A percentile compares a stretch with the other conserved stretches of the same genome.
phyloP scores from a whole-genome alignment of 2,113 vertebrate species.

The Nesoenas mayeri region DNA sequence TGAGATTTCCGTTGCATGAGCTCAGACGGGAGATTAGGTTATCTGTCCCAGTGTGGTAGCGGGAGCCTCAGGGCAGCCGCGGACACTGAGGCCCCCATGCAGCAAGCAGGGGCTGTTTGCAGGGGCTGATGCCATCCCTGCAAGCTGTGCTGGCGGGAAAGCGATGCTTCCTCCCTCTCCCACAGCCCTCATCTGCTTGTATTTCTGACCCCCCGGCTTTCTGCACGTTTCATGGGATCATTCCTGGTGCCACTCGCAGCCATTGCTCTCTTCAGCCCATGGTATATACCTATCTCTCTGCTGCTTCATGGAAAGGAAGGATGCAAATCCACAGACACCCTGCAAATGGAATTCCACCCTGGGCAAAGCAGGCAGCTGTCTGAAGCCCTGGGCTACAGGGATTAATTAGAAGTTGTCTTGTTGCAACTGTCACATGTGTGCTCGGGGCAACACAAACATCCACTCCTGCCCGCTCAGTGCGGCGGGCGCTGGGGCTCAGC shows the following conservation, averaged over 20 bases:
- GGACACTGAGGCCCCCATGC: fast-evolving
- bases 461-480: fast-evolving
- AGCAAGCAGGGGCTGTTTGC: not conserved
- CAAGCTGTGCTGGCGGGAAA: not conserved
- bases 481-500: fast-evolving
- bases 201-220: not conserved
- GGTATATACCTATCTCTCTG: not conserved
- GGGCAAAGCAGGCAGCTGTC: not conserved
- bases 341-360: not conserved
- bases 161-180: not conserved
- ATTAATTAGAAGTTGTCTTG: not conserved
- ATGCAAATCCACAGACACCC: not conserved
- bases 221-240: not conserved
- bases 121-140: not conserved
- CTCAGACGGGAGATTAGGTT: not conserved
- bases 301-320: not conserved
- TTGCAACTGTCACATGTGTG: not conserved
- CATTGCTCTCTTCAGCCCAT: fast-evolving
- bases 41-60: not conserved
- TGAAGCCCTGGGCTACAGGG: not conserved
- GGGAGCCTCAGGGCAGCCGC: not conserved
- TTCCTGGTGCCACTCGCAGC: not conserved
- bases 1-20: not conserved
- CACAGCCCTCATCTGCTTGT: fast-evolving
- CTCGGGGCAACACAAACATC: not conserved